Percentiles rank a stretch among this genome's conserved stretches.
Conservation (phyloP, 2,113 vertebrate genomes). For the Spea bombifrons region DNA sequence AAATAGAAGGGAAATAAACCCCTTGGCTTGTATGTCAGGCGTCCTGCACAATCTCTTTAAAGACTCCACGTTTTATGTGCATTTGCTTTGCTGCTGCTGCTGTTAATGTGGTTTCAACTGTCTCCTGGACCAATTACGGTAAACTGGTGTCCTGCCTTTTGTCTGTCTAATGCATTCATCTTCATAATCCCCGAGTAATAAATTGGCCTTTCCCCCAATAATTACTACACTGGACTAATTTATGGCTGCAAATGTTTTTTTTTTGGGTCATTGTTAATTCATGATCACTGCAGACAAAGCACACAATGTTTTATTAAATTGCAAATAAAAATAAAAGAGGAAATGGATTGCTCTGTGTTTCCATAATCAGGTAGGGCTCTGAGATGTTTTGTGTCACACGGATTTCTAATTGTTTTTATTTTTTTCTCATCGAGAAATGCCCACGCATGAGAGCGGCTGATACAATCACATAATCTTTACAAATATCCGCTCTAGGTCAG, state of each 20-base stretch:
- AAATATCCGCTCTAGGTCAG: too few species aligned
- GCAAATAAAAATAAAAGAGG: background rate
- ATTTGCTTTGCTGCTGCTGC: constrained; percentile 41
- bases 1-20: constrained; percentile 21
- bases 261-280: constrained; percentile 21
- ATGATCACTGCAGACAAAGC: background rate
- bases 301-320: background rate
- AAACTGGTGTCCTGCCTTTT: constrained; percentile 48
- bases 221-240: constrained; percentile 46
- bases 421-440: too few species aligned
- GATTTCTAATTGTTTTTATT: too few species aligned
- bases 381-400: too few species aligned
- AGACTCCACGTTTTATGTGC: constrained; percentile 44
- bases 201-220: constrained; percentile 47
- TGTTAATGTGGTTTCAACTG: constrained; percentile 49
- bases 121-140: constrained; percentile 48
- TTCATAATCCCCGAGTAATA: constrained; percentile 54
- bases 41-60: background rate
- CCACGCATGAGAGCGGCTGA: too few species aligned
- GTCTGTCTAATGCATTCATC: constrained; percentile 53
- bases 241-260: constrained; percentile 43
- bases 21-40: constrained; percentile 25
- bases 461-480: too few species aligned
- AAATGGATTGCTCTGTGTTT: constrained; percentile 4
- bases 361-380: too few species aligned